Conservation (phyloP, 2,797 vertebrate species). For the Xyrichtys novacula region DNA sequence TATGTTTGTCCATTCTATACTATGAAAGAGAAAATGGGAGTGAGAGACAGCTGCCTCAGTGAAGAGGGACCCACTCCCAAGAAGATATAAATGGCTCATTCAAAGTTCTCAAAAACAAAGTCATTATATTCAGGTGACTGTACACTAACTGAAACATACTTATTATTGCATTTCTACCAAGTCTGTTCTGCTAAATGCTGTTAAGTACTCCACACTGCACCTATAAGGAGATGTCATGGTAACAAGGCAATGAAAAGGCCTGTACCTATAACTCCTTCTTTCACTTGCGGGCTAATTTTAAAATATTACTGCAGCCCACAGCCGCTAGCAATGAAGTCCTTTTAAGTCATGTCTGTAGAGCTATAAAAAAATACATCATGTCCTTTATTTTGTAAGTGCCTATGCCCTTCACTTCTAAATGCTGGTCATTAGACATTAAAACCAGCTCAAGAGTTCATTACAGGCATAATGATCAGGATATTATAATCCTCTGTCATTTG, state of each 20-base stretch:
- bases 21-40: no score
- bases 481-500: constrained; percentile 66
- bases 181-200: no score
- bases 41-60: no score
- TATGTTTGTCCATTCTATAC: no score
- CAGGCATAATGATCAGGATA: constrained; percentile 58
- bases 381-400: constrained; percentile 41
- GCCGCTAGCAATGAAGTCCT: constrained; percentile 12
- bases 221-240: constrained; percentile 12
- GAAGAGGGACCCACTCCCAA: no score
- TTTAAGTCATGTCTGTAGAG: constrained; percentile 18
- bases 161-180: no score
- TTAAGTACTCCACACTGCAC: no score
- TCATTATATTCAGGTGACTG: no score
- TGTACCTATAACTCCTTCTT: constrained; percentile 7
- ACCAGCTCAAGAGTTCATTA: constrained; percentile 70
- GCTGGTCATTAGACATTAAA: constrained; percentile 62
- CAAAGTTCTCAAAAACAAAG: no score
- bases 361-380: constrained; percentile 33
- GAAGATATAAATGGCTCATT: no score
- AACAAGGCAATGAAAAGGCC: constrained; percentile 16
- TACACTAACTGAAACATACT: no score
- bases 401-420: constrained; percentile 34
- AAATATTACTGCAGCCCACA: constrained; percentile 7
- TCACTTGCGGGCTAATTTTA: constrained; percentile 27